Evolutionary conservation across 2,888 invertebrate species (phyloP).

Genomic region (Drosophila nr. perissopoda): DNA sequence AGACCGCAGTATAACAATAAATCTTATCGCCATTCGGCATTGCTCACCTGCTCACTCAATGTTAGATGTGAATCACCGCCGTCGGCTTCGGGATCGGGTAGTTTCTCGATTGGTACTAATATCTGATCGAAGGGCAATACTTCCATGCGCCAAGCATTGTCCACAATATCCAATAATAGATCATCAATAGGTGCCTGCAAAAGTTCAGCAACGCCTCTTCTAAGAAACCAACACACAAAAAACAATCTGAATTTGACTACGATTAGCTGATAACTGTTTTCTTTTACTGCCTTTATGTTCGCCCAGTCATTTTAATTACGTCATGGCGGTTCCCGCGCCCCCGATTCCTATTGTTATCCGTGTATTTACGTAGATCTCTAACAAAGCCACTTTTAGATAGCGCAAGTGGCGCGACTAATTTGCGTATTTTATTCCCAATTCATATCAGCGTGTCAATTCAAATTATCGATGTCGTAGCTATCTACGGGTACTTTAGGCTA

Average conservation of each 20-base stretch:
- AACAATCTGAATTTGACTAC: conserved; percentile 5
- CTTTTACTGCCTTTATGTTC: not conserved
- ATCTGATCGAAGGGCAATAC: conserved; percentile 93
- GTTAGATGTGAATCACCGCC: conserved; percentile 96
- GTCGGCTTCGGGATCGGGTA: conserved; percentile 97
- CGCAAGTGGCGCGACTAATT: conserved; percentile 44
- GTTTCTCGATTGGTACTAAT: conserved; percentile 92
- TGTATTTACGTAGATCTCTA: conserved; percentile 49
- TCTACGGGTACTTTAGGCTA: not conserved
- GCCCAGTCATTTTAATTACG: conserved; percentile 50
- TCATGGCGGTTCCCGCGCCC: conserved; percentile 33
- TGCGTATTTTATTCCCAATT: conserved; percentile 39
- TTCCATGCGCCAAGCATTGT: conserved; percentile 95
- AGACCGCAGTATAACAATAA: conserved; percentile 73
- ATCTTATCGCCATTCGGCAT: conserved; percentile 85
- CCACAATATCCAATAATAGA: conserved; percentile 86
- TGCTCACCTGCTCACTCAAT: conserved; percentile 92
- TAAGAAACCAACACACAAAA: conserved; percentile 6
- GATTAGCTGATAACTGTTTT: conserved; percentile 23
- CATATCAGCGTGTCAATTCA: not conserved
- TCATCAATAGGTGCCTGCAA: conserved; percentile 83
- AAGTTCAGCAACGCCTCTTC: conserved; percentile 53
- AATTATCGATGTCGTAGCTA: not conserved
- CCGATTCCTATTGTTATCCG: conserved; percentile 35
- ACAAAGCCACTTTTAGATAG: conserved; percentile 67